Conservation (phyloP, 2,113 vertebrate species). For the Oncorhynchus clarkii region DNA sequence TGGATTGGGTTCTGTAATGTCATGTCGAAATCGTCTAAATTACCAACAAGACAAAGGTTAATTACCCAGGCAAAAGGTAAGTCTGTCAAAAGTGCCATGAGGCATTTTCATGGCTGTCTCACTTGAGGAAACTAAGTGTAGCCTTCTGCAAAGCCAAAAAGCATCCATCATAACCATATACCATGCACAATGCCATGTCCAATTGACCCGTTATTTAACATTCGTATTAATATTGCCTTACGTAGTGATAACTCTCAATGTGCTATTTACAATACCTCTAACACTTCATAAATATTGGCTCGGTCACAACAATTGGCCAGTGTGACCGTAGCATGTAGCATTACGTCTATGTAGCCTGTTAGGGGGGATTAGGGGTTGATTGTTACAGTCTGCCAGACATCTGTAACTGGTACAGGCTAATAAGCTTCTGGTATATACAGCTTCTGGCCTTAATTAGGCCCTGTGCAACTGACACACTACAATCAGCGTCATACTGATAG, state of each 20-base stretch:
- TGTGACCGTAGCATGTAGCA: too few relatives aligned
- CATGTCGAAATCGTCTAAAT: constrained; percentile 40
- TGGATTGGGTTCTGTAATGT: constrained; percentile 35
- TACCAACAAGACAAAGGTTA: constrained; percentile 70
- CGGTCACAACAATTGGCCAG: too few relatives aligned
- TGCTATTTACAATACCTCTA: too few relatives aligned
- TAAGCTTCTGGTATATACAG: constrained; percentile 3
- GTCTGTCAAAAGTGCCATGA: constrained; percentile 2
- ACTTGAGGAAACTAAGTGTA: neutral
- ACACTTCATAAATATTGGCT: too few relatives aligned
- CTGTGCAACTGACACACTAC: neutral
- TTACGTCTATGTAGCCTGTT: neutral
- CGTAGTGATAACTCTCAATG: too few relatives aligned
- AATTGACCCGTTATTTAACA: too few relatives aligned
- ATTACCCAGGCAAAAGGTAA: constrained; percentile 49
- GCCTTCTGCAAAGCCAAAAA: neutral
- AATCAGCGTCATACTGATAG: constrained; percentile 11
- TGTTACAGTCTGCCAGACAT: neutral
- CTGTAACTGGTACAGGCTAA: constrained; percentile 27
- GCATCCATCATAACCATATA: too few relatives aligned
- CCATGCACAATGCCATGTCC: too few relatives aligned
- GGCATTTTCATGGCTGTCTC: neutral
- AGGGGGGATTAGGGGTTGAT: neutral
- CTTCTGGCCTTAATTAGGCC: neutral
- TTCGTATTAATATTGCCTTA: too few relatives aligned